Base-by-base conservation (phyloP, 2,113 vertebrate species). In the Cardinalis cardinalis region DNA sequence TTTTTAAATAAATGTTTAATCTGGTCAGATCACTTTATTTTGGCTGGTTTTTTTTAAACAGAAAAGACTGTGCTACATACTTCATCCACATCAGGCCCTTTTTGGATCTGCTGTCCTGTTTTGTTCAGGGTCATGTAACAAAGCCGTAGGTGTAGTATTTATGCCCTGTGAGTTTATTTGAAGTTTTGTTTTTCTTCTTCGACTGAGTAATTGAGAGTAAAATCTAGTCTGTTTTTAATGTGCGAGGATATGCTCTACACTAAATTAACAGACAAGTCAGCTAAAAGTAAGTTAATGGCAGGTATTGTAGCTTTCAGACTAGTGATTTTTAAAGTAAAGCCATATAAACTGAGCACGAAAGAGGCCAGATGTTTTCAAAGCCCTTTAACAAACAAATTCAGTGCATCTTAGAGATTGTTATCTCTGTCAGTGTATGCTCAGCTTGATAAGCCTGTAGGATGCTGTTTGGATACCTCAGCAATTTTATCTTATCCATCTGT, bases 391-490 rank as follows among this genome's bases (percentile, higher is more conserved):
- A 94, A 84, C 23, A 71, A 66, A 77, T 64, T 73, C 31, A 51
- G n/a, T 84, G 17, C 14, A 25, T 81, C 56, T 31, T 68, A 66
- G 40, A 63, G 56, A 20, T 28, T 63, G 49, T 69, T 87, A 52
- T 19, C 38, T 84, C 7, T 76, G 36, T 28, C 31, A 36, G 11
- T 36, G 66, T 59, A 29, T 94, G 31, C 60, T 91, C 52, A 83
- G 31, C 58, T 73, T 70, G 60, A 58, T 92, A 80, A 89, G 82
- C 91, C 88, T 88, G 38, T 55, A 64, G 89, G 63, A 77, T 94
- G 79, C 82, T 95, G 89, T 94, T 96, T 94, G 90, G 90, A 79
- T 83, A 46, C 13, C 26, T 73, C 79, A 85, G 52, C 48, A 82
- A 32, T 86, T 88, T 88, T 74, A 49, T 79, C 38, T 20, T 85